Conservation (phyloP, 2,888 invertebrate species). For the Homarus gammarus region DNA sequence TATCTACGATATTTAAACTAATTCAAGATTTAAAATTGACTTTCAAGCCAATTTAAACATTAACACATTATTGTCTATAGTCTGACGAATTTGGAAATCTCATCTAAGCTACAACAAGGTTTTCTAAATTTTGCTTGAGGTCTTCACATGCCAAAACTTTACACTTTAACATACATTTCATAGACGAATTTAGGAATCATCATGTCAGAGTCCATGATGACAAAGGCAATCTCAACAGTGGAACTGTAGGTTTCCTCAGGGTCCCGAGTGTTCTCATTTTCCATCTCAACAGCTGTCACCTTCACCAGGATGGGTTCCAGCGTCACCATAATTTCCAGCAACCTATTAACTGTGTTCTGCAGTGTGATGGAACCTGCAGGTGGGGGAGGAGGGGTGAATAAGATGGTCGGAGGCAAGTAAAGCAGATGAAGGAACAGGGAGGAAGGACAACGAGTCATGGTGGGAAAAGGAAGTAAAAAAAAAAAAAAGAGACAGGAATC, state of each 20-base stretch:
- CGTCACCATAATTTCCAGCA: slow-evolving; percentile 89
- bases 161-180: no score
- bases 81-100: no score
- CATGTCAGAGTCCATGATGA: slow-evolving; percentile 87
- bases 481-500: background rate
- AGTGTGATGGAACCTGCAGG: slow-evolving; percentile 85
- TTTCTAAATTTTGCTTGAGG: no score
- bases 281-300: slow-evolving; percentile 91
- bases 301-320: slow-evolving; percentile 90
- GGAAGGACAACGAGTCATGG: background rate
- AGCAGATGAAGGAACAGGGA: background rate
- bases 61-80: no score
- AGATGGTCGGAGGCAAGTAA: background rate
- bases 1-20: no score
- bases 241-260: slow-evolving; percentile 87
- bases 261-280: slow-evolving; percentile 67
- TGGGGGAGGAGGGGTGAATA: background rate
- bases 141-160: no score
- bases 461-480: background rate
- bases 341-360: slow-evolving; percentile 87
- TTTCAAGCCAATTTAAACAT: no score
- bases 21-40: no score
- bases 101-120: no score
- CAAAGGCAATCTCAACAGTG: slow-evolving; percentile 90
- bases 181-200: slow-evolving; percentile 89